A percentile compares a stretch with the other conserved stretches of the same genome.
These are phyloP conservation scores for Molorchus minor DNA, from an alignment of 2,888 invertebrate genomes.

Conservation along the genomic window DNA sequence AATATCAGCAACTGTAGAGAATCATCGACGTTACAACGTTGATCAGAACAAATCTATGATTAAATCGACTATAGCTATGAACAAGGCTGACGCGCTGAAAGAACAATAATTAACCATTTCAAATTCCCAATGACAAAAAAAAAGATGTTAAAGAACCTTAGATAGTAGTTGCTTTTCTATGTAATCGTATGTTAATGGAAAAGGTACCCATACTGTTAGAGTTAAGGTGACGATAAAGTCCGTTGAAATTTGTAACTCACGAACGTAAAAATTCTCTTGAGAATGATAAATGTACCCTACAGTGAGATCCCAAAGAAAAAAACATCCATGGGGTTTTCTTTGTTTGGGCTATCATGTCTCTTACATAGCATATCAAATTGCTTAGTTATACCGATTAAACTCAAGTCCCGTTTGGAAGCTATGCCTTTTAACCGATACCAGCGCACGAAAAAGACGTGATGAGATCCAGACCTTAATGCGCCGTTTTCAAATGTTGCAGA, in stretches of 20 bases:
- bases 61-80: conserved; percentile 48
- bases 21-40: conserved; percentile 24
- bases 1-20: conserved; percentile 6
- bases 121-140: conserved; percentile 32
- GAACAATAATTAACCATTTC: conserved; percentile 38
- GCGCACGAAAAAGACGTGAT: conserved; percentile 30
- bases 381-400: too few relatives aligned
- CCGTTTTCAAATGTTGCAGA: conserved; percentile 21
- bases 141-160: conserved; percentile 36
- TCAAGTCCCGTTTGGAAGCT: conserved; percentile 57
- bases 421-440: conserved; percentile 48
- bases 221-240: conserved; percentile 41
- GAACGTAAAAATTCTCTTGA: conserved; percentile 48
- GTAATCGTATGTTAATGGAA: conserved; percentile 38
- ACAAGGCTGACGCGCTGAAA: conserved; percentile 43
- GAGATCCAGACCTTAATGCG: not conserved
- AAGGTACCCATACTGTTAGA: conserved; percentile 59
- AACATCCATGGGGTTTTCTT: conserved; percentile 2
- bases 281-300: conserved; percentile 26
- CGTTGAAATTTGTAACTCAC: conserved; percentile 26
- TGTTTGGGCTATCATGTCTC: conserved; percentile 19
- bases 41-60: conserved; percentile 25
- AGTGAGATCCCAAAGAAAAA: conserved; percentile 13
- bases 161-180: conserved; percentile 51
- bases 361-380: too few relatives aligned